These are phyloP conservation scores for Axea sp. DNA, from an alignment of 2,888 invertebrate species.

Conservation along the genomic window DNA sequence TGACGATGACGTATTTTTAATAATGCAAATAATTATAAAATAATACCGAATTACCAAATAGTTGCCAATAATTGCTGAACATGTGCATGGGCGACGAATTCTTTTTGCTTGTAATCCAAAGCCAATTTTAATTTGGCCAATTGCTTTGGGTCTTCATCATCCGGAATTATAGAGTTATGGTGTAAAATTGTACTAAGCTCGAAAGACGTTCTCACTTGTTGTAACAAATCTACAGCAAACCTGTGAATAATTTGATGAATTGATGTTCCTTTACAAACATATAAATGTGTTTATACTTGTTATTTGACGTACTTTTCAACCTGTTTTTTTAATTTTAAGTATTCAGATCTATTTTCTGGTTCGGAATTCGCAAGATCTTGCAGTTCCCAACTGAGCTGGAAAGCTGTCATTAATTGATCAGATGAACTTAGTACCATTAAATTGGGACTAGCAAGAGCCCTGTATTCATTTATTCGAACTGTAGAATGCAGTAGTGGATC, in stretches of 20 bases:
- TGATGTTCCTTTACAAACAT: too few species aligned
- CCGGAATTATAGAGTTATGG: slow-evolving; percentile 92
- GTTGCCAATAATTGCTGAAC: slow-evolving; percentile 92
- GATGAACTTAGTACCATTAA: slow-evolving; percentile 94
- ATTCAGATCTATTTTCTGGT: slow-evolving; percentile 95
- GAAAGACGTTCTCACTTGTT: slow-evolving; percentile 94
- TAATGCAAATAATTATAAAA: too few species aligned
- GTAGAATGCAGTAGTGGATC: slow-evolving; percentile 91
- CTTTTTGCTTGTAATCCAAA: slow-evolving; percentile 95
- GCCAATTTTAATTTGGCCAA: slow-evolving; percentile 93
- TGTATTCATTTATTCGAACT: slow-evolving; percentile 94
- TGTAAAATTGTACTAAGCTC: slow-evolving; percentile 96
- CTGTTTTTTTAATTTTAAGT: slow-evolving; percentile 90
- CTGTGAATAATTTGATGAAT: slow-evolving; percentile 31
- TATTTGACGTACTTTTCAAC: slow-evolving; percentile 83
- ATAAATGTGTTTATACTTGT: too few species aligned
- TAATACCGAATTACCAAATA: slow-evolving; percentile 81
- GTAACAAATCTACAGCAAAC: slow-evolving; percentile 94
- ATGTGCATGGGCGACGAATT: slow-evolving; percentile 97
- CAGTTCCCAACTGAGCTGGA: slow-evolving; percentile 96
- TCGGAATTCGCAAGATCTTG: slow-evolving; percentile 93
- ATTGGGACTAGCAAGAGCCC: slow-evolving; percentile 94
- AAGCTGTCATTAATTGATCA: slow-evolving; percentile 96
- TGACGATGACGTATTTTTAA: too few species aligned
- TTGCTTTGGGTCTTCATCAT: slow-evolving; percentile 62